These are phyloP conservation scores for Zosterops pallidus DNA, from an alignment of 2,113 vertebrate species.

Conservation along the genomic window DNA sequence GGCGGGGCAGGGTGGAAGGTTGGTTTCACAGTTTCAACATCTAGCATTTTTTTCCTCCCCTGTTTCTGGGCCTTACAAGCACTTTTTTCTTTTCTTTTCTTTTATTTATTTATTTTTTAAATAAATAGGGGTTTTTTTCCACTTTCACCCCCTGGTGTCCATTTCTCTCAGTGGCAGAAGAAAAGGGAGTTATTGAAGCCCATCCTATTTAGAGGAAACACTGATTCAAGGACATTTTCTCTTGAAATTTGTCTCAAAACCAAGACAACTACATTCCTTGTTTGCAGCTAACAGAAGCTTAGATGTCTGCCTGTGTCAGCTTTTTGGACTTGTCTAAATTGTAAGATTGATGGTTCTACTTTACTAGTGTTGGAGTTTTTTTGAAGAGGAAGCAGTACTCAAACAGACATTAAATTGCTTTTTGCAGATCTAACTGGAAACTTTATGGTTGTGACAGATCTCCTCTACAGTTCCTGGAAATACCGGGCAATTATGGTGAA, in stretches of 20 bases:
- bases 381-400: not conserved
- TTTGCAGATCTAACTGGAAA: not conserved
- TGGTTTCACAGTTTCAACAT: not conserved
- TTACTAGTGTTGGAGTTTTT: not conserved
- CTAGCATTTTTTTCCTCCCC: not conserved
- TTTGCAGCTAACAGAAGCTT: not conserved
- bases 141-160: not conserved
- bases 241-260: not conserved
- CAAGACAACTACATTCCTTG: not conserved
- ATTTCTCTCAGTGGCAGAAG: not conserved
- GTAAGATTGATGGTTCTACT: not conserved
- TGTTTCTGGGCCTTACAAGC: not conserved
- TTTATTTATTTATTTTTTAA: not conserved
- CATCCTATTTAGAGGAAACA: not conserved
- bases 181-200: not conserved
- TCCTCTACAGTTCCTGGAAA: not conserved
- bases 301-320: not conserved
- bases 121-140: not conserved
- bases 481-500: not conserved
- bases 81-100: too few species aligned
- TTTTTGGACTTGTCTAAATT: not conserved
- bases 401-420: not conserved
- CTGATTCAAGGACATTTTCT: not conserved
- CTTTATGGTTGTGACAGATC: not conserved
- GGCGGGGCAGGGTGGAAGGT: not conserved